These are phyloP conservation scores for Peromyscus melanophrys DNA, from an alignment of 2,797 vertebrate genomes.

Conservation along the genomic window DNA sequence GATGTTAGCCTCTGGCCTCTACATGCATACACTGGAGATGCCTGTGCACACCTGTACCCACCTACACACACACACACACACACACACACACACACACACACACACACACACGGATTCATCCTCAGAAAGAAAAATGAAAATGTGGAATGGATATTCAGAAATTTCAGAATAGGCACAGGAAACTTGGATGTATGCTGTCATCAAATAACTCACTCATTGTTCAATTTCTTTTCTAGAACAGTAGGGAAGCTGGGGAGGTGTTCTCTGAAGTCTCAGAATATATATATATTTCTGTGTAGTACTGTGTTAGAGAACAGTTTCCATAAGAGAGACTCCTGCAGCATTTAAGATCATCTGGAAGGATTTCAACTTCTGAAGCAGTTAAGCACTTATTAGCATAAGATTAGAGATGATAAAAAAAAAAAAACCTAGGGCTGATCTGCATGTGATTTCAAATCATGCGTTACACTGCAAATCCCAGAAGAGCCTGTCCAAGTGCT, in stretches of 20 bases:
- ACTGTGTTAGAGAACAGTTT: constrained; percentile 14
- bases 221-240: constrained; percentile 44
- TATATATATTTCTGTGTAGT: background rate
- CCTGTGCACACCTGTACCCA: background rate
- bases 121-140: constrained; percentile 64
- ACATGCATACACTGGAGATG: background rate
- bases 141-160: background rate
- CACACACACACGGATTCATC: background rate
- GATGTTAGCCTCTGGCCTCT: background rate
- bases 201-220: background rate
- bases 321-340: background rate
- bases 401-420: constrained; percentile 53
- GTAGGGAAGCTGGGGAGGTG: background rate
- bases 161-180: constrained; percentile 3
- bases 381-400: constrained; percentile 63
- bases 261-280: constrained; percentile 37
- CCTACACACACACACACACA: too few relatives aligned
- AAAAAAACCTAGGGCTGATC: background rate
- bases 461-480: background rate
- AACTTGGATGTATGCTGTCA: background rate
- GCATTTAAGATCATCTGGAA: constrained; percentile 64
- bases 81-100: too few relatives aligned
- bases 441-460: constrained; percentile 66
- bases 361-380: constrained; percentile 59
- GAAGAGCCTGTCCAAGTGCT: background rate